These are phyloP conservation scores for Chlamydotis undulata DNA, from an alignment of 2,113 vertebrate species.

Conservation along the genomic window DNA sequence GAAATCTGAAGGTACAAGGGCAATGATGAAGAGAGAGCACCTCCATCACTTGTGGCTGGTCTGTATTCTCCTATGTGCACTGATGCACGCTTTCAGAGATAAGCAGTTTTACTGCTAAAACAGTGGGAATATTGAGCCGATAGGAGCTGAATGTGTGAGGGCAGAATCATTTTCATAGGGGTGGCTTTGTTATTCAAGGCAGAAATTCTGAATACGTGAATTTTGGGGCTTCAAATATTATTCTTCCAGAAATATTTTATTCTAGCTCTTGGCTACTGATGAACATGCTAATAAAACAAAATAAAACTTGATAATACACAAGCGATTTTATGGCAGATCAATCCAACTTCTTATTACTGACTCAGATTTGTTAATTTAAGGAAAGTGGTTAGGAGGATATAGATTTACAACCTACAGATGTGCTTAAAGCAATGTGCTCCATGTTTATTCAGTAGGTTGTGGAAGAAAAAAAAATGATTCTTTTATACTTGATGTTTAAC, in stretches of 20 bases:
- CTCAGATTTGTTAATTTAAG: neutral
- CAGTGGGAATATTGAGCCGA: neutral
- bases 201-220: neutral
- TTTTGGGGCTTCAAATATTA: neutral
- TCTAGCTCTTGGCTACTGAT: neutral
- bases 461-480: neutral
- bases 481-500: neutral
- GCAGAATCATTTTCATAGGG: neutral
- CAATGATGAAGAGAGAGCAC: neutral
- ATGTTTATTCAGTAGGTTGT: neutral
- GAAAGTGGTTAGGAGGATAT: neutral
- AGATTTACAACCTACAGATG: neutral
- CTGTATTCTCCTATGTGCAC: accelerated
- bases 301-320: neutral
- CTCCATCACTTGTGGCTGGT: neutral
- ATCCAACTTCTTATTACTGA: neutral
- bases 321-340: neutral
- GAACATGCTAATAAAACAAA: neutral
- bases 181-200: neutral
- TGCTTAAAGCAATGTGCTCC: neutral
- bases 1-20: neutral
- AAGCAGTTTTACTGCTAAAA: neutral
- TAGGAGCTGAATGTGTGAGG: neutral
- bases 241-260: neutral
- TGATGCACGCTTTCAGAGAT: neutral